Conservation (phyloP, 2,888 invertebrate species). For the Meloe dianella region DNA sequence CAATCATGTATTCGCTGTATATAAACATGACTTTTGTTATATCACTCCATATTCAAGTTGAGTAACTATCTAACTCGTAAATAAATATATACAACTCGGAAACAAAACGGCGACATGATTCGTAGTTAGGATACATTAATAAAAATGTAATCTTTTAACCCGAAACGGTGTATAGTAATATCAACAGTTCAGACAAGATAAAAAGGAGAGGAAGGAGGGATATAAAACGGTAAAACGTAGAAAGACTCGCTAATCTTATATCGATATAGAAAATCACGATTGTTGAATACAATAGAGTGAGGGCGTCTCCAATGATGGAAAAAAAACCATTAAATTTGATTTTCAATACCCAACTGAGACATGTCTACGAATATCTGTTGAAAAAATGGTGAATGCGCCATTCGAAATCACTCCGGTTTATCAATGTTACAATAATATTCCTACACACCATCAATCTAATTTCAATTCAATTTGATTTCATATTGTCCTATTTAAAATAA, state of each 20-base stretch:
- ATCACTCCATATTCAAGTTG: conserved; percentile 45
- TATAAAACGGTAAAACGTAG: conserved; percentile 9
- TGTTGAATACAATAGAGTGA: not conserved
- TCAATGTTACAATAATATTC: not conserved
- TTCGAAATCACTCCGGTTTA: not conserved
- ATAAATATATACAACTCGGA: conserved; percentile 44
- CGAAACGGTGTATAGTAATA: not conserved
- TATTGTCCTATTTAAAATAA: not conserved
- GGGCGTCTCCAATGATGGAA: not conserved
- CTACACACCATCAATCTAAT: not conserved
- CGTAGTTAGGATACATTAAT: conserved; percentile 36
- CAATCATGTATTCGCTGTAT: conserved; percentile 47
- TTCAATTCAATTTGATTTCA: not conserved
- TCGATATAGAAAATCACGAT: conserved; percentile 16
- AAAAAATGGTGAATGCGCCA: conserved; percentile 17
- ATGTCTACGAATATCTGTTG: not conserved
- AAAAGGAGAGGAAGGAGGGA: not conserved
- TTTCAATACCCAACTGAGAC: conserved; percentile 8
- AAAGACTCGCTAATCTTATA: conserved; percentile 14
- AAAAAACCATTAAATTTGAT: conserved; percentile 10
- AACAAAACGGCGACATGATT: conserved; percentile 45
- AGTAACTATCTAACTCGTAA: conserved; percentile 43
- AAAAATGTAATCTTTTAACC: conserved; percentile 29
- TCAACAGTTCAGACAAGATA: conserved; percentile 9
- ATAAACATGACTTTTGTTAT: conserved; percentile 47